Percentiles rank a stretch among this genome's conserved stretches.
Evolutionary conservation across 2,113 vertebrate genomes (phyloP).

Genomic region (Periophthalmus modestus): DNA sequence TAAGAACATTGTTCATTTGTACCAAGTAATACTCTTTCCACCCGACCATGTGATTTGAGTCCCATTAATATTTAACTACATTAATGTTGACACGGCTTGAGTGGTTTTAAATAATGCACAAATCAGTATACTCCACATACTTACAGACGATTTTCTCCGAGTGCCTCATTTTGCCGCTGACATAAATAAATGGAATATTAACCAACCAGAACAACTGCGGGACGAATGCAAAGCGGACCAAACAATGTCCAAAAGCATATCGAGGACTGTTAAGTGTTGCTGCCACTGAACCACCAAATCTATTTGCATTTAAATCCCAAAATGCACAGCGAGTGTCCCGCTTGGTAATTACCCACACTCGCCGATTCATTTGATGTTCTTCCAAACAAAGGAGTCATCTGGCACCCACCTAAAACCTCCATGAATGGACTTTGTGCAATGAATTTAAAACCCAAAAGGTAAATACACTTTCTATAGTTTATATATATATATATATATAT

Average conservation of each 20-base stretch:
- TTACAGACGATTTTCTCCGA: not conserved
- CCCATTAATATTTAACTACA: not conserved
- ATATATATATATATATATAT: no score
- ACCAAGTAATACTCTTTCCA: not conserved
- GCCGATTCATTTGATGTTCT: not conserved
- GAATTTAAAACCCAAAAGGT: not conserved
- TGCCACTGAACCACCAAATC: conserved; percentile 24
- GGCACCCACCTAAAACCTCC: not conserved
- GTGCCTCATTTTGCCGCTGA: not conserved
- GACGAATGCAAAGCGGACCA: not conserved
- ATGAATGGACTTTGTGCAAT: not conserved
- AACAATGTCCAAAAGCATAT: conserved; percentile 3
- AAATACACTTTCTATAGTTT: not conserved
- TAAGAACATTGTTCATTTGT: not conserved
- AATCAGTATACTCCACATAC: not conserved
- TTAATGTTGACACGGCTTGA: not conserved
- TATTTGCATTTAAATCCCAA: conserved; percentile 13
- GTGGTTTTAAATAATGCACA: conserved; percentile 6
- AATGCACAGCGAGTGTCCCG: conserved; percentile 5
- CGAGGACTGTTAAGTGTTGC: not conserved
- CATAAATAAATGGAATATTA: conserved; percentile 10
- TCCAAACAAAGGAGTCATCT: not conserved
- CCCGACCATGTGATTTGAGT: not conserved
- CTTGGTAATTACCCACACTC: conserved; percentile 3
- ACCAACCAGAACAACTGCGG: not conserved